Evolutionary conservation across 2,797 vertebrate species (phyloP), one percentile per base, ranked within the genome.

Genomic region (Naso thynnoides): DNA sequence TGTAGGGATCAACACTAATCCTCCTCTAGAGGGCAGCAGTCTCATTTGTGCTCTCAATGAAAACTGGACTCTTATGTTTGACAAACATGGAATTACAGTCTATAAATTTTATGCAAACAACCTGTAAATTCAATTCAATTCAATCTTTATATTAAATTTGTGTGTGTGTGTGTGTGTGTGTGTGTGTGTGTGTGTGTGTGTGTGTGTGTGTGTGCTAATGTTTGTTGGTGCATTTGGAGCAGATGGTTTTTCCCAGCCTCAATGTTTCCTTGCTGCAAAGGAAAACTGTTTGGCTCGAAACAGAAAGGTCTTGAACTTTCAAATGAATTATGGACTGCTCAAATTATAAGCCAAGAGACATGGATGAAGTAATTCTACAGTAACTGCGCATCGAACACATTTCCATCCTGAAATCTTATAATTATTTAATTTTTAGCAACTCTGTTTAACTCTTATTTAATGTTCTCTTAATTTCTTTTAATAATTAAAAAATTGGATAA

Each of bases 231-330:
- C 31, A 21, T 62, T 71, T 53, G 27, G 38, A 36, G 44, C 56
- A 89, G 71, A 91, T 92, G 73, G n/a, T 38, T 6, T 92, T 91
- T 86, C 48, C 74, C 89, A 89, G 77, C 42, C 13, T 60, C 48
- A 54, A 36, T 33, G 39, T 61, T 81, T 79, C 69, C 73, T 86
- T 47, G 18, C 42, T 45, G 55, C 27, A 67, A 49, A 68, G 55
- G 42, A 69, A 71, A 65, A 52, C 21, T 59, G 18, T 63, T 76
- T 54, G 39, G 23, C 38, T 58, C 18, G 6, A 48, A 26, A 65
- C 45, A 70, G 57, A 54, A 36, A 61, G 21, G 31, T 63, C n/a
- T 29, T 55, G n/a, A 70, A 57, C 21, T 19, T 60, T 39, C 68
- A 8, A 73, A 60, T 29, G 53, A 79, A 29, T 54, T 18, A 44